phyloP scores from a whole-genome alignment of 2,797 vertebrate genomes.

The Chelidonichthys spinosus region DNA sequence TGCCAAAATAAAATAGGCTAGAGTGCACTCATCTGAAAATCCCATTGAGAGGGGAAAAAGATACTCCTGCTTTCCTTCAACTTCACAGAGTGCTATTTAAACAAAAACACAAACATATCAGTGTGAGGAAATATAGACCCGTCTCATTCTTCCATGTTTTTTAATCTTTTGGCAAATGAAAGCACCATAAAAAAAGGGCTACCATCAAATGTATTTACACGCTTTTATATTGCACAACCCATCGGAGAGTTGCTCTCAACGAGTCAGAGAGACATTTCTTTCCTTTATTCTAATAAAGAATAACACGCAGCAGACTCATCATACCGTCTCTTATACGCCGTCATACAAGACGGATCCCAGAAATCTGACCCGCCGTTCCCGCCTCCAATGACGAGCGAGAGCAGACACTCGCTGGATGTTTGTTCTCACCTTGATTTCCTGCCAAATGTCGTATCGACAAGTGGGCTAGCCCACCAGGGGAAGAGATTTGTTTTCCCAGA shows the following conservation, averaged over 20 bases:
- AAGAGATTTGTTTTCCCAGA: slow-evolving; percentile 27
- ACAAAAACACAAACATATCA: slow-evolving; percentile 46
- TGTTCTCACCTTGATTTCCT: slow-evolving; percentile 48
- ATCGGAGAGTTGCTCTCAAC: slow-evolving; percentile 4
- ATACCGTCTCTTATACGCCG: slow-evolving; percentile 3
- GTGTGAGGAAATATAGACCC: slow-evolving; percentile 17
- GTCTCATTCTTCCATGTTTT: slow-evolving; percentile 22
- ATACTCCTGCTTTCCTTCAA: slow-evolving; percentile 40
- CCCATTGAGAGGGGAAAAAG: slow-evolving; percentile 40
- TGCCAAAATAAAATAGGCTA: slow-evolving; percentile 64
- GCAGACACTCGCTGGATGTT: slow-evolving; percentile 15
- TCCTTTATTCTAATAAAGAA: slow-evolving; percentile 20
- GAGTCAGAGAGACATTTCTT: slow-evolving; percentile 24
- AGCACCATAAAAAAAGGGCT: slow-evolving; percentile 19
- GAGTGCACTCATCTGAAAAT: slow-evolving; percentile 59
- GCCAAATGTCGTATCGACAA: slow-evolving; percentile 47
- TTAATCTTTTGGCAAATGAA: slow-evolving; percentile 21
- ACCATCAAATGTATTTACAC: slow-evolving; percentile 12
- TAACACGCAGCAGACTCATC: slow-evolving; percentile 4
- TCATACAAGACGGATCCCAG: slow-evolving; percentile 3
- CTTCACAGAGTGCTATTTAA: slow-evolving; percentile 39
- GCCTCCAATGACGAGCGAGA: slow-evolving; percentile 21
- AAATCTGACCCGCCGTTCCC: slow-evolving; percentile 16
- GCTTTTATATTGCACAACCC: slow-evolving; percentile 1
- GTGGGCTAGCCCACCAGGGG: slow-evolving; percentile 35